phyloP scores from a whole-genome alignment of 1,140 invertebrate genomes.

The Apis mellifera region DNA sequence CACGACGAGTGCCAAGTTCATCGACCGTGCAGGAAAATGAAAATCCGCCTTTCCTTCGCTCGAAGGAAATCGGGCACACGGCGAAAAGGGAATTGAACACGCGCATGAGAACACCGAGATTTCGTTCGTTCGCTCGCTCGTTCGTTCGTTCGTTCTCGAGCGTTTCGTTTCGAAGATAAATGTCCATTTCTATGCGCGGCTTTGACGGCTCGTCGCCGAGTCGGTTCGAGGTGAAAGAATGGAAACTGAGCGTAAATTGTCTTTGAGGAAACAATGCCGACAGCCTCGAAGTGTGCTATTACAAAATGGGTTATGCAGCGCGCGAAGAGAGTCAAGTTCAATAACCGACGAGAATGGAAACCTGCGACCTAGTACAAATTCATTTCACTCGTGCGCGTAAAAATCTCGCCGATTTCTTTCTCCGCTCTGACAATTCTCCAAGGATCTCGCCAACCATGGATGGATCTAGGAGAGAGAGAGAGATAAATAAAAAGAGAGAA shows the following conservation, averaged over 20 bases:
- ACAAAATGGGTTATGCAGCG: conserved; percentile 81
- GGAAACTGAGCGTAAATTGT: conserved; percentile 20
- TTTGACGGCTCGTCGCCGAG: background rate
- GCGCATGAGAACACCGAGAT: background rate
- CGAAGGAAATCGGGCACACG: conserved; percentile 9
- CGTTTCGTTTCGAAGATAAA: background rate
- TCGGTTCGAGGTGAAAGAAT: background rate
- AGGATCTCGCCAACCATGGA: background rate
- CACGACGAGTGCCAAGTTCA: conserved; percentile 73
- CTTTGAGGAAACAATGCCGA: conserved; percentile 41
- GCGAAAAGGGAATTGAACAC: conserved; percentile 21
- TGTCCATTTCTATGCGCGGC: background rate
- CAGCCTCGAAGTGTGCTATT: conserved; percentile 79
- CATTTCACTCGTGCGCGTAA: conserved; percentile 46
- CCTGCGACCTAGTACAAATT: conserved; percentile 53
- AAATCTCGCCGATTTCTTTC: conserved; percentile 39
- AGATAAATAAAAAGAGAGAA: too few relatives aligned
- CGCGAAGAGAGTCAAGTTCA: conserved; percentile 77
- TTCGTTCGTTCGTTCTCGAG: too few relatives aligned
- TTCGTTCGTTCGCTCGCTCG: background rate
- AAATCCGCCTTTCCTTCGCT: background rate
- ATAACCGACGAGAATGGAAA: conserved; percentile 74
- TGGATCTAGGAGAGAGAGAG: too few relatives aligned
- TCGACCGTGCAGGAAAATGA: conserved; percentile 71
- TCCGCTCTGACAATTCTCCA: conserved; percentile 29